These are phyloP conservation scores for Electrophaes corylata DNA, from an alignment of 2,888 invertebrate genomes.

Conservation along the genomic window DNA sequence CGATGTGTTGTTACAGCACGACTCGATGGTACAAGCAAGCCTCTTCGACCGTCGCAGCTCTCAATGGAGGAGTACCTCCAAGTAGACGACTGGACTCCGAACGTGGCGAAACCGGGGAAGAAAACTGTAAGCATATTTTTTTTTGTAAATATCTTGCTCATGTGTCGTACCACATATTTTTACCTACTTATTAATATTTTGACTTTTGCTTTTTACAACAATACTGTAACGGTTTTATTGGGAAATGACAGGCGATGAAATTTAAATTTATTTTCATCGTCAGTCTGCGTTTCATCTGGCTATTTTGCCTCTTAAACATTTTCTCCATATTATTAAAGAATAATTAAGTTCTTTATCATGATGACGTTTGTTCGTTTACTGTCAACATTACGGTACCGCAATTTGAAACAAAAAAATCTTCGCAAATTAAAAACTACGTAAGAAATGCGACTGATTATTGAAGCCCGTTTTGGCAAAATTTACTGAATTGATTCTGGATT, in stretches of 20 bases:
- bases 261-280: not conserved
- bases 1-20: constrained; percentile 88
- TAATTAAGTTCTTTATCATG: not conserved
- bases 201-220: not conserved
- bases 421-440: constrained; percentile 9
- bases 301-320: constrained; percentile 12
- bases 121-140: constrained; percentile 89
- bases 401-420: constrained; percentile 1
- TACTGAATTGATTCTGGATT: constrained; percentile 3
- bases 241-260: constrained; percentile 1
- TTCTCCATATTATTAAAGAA: constrained; percentile 1
- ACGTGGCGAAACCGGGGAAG: constrained; percentile 88
- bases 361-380: constrained; percentile 3
- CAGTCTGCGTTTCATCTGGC: constrained; percentile 13
- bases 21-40: constrained; percentile 94
- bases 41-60: constrained; percentile 87
- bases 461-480: constrained; percentile 22
- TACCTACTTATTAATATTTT: constrained; percentile 1
- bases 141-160: constrained; percentile 7
- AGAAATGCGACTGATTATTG: not conserved
- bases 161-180: constrained; percentile 7
- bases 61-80: constrained; percentile 98
- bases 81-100: constrained; percentile 90
- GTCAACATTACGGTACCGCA: constrained; percentile 1
- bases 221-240: constrained; percentile 5